Percentiles rank a stretch among this genome's conserved stretches.
phyloP scores from a whole-genome alignment of 2,888 invertebrate species.

The Elysia crispata region DNA sequence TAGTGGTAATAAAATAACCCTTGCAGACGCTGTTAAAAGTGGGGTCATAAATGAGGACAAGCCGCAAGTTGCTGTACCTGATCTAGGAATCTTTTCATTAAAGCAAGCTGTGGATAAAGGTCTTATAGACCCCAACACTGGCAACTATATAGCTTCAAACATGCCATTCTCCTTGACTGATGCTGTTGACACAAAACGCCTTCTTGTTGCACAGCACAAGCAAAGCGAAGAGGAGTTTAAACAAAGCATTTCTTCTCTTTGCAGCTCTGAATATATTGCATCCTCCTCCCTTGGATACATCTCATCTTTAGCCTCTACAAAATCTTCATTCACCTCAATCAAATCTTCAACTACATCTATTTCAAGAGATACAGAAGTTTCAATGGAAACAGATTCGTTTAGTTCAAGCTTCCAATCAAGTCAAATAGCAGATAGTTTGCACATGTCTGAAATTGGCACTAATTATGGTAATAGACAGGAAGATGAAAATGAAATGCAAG shows the following conservation, averaged over 20 bases:
- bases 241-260: conserved; percentile 39
- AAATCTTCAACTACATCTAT: conserved; percentile 33
- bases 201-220: conserved; percentile 40
- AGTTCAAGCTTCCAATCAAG: conserved; percentile 29
- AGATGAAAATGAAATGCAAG: conserved; percentile 39
- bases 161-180: conserved; percentile 62
- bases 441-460: conserved; percentile 1
- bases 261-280: conserved; percentile 34
- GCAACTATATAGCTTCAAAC: conserved; percentile 81
- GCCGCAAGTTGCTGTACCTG: conserved; percentile 82
- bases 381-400: conserved; percentile 46
- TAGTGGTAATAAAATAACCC: conserved; percentile 87
- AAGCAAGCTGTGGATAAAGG: conserved; percentile 94
- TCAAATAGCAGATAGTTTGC: background rate
- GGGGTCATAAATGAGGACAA: conserved; percentile 81
- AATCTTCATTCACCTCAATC: conserved; percentile 24
- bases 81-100: conserved; percentile 91
- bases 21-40: conserved; percentile 89
- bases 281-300: conserved; percentile 27
- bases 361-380: conserved; percentile 43
- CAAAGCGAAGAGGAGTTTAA: conserved; percentile 45
- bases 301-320: background rate
- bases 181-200: conserved; percentile 58
- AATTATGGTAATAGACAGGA: background rate
- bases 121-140: conserved; percentile 86